A percentile compares a stretch with the other conserved stretches of the same genome.
phyloP scores from a whole-genome alignment of 1,140 invertebrate genomes.

The Euglossa dilemma region DNA sequence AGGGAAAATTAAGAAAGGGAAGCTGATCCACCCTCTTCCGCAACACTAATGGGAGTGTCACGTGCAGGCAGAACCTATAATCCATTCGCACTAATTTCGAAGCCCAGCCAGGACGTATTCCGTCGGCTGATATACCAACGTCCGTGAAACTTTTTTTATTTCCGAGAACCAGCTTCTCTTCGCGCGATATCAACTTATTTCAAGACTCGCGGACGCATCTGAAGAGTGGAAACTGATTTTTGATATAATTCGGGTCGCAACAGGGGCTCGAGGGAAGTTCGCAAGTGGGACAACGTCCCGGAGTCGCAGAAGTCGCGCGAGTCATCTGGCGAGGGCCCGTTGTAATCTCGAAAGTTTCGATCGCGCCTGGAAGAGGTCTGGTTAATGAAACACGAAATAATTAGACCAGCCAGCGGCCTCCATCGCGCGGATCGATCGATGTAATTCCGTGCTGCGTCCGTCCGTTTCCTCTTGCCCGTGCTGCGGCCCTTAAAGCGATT shows the following conservation, averaged over 20 bases:
- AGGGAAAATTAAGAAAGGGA: background rate
- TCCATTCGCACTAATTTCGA: constrained; percentile 36
- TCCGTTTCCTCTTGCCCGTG: constrained; percentile 2
- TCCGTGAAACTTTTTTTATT: too few relatives aligned
- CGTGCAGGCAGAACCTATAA: constrained; percentile 33
- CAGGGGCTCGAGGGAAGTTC: background rate
- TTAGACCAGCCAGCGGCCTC: constrained; percentile 25
- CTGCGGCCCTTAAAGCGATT: constrained; percentile 70
- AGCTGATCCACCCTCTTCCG: background rate
- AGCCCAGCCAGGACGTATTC: constrained; percentile 22
- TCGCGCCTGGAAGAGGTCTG: constrained; percentile 17
- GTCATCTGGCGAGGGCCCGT: background rate
- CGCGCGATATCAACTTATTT: too few relatives aligned
- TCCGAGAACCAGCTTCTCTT: too few relatives aligned
- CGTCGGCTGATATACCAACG: background rate
- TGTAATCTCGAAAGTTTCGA: constrained; percentile 48
- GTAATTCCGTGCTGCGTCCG: constrained; percentile 30
- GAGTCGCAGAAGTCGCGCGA: constrained; percentile 20
- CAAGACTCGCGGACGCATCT: too few relatives aligned
- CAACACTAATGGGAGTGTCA: constrained; percentile 48
- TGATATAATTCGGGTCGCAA: too few relatives aligned
- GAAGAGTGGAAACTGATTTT: too few relatives aligned
- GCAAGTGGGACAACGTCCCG: constrained; percentile 10
- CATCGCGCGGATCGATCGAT: constrained; percentile 6
- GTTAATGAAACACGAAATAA: constrained; percentile 53